Evolutionary conservation across 2,888 invertebrate genomes (phyloP).

Genomic region (Cataglyphis livida): DNA sequence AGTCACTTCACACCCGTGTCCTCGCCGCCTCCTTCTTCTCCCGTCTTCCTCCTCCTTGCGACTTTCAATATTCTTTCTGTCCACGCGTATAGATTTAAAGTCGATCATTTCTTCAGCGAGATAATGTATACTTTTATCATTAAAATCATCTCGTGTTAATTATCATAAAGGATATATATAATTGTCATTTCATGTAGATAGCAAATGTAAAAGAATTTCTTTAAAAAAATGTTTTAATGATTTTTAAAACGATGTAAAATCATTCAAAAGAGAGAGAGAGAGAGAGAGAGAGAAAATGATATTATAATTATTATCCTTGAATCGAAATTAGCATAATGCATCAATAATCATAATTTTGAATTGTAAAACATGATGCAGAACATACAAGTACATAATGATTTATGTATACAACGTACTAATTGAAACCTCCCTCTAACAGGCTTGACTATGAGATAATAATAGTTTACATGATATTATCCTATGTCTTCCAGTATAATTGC

Average conservation of each 20-base stretch:
- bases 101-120: constrained; percentile 2
- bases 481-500: not conserved
- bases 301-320: not conserved
- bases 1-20: constrained; percentile 46
- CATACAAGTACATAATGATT: constrained; percentile 14
- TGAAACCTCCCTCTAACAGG: not conserved
- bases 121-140: not conserved
- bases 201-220: not conserved
- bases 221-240: not conserved
- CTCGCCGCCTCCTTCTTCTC: not conserved
- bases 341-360: not conserved
- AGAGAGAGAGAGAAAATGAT: not conserved
- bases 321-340: not conserved
- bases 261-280: not conserved
- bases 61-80: constrained; percentile 41
- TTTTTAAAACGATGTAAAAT: not conserved
- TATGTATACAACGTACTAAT: constrained; percentile 12
- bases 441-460: constrained; percentile 23
- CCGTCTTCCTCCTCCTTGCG: not conserved
- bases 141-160: constrained; percentile 23
- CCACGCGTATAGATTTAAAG: constrained; percentile 28
- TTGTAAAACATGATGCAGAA: constrained; percentile 21
- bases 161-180: not conserved
- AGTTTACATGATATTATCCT: not conserved
- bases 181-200: not conserved